Conservation (phyloP, 2,113 vertebrate species). For the Psilopsiagon aymara region DNA sequence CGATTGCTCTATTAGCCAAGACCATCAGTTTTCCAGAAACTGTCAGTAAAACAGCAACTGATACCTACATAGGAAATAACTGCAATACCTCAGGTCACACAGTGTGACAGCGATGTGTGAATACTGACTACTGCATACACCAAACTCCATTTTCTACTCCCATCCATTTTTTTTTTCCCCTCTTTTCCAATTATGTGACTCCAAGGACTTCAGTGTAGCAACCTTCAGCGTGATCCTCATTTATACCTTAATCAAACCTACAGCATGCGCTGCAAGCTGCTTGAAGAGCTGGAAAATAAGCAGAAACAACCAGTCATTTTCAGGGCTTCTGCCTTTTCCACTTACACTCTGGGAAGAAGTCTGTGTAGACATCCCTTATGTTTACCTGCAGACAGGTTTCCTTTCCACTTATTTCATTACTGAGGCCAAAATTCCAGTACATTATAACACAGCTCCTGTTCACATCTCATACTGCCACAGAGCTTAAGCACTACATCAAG, state of each 20-base stretch:
- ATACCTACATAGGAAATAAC: slow-evolving; percentile 6
- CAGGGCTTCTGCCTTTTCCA: background rate
- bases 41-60: slow-evolving; percentile 14
- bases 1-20: slow-evolving; percentile 20
- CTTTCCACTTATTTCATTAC: background rate
- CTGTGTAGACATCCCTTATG: background rate
- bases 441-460: background rate
- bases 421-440: background rate
- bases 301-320: background rate
- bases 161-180: background rate
- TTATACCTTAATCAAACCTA: background rate
- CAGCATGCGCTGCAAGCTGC: background rate
- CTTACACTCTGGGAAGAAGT: background rate
- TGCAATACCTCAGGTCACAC: background rate
- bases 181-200: background rate
- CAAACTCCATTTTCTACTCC: background rate
- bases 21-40: background rate
- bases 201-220: background rate
- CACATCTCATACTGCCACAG: background rate
- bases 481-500: background rate
- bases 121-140: background rate
- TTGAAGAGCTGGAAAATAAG: background rate
- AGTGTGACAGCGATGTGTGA: background rate
- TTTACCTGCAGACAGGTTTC: background rate
- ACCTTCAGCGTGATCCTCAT: background rate